Base-by-base conservation (phyloP, 2,888 invertebrate genomes). In the Polydrusus pterygomalis region DNA sequence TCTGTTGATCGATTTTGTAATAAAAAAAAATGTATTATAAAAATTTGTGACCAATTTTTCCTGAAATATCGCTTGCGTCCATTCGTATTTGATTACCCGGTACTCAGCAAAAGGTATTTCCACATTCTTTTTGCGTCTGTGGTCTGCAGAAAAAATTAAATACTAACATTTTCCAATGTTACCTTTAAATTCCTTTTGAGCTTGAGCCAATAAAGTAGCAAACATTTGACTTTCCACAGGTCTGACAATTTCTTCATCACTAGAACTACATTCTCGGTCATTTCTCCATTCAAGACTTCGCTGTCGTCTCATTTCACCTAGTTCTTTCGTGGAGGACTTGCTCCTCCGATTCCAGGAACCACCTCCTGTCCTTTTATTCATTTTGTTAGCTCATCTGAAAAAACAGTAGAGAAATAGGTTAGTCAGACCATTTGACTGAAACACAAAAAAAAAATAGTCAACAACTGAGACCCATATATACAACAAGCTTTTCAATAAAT, bases 261-360 rank as follows among this genome's bases (percentile, higher is more conserved):
- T 90, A 83, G 89, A 90, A 82, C 90, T 90, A 80, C 90, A 89
- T 51, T 89, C 89, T 75, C 90, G 87, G 75, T 88, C 88, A 67
- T 89, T 89, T 65, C 90, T 88, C 90, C 91, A 91, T 83, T 91
- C 91, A 49, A 90, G 87, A 73, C 90, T 90, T 15, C 90, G 87
- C 82, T 91, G 90, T 38, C 90, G 86, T 65, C 90, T 86, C 85
- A 89, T 86, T 25, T 87, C 87, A 45, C 68, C 63, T 40, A 77
- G 47, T 20, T 77, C 75, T 20, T 75, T 75, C 45, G 11, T 70
- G 15, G 71, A 40, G 20, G 74, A 17, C 54, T 77, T 77, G 20
- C 77, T 83, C 71, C 86, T 84, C 71, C 87, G 85, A 78, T 86
- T 87, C 83, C 87, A 83, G 80, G 87, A 87, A 77, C 87, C 87